phyloP scores from a whole-genome alignment of 2,888 invertebrate species.

The Platypus cylindrus region DNA sequence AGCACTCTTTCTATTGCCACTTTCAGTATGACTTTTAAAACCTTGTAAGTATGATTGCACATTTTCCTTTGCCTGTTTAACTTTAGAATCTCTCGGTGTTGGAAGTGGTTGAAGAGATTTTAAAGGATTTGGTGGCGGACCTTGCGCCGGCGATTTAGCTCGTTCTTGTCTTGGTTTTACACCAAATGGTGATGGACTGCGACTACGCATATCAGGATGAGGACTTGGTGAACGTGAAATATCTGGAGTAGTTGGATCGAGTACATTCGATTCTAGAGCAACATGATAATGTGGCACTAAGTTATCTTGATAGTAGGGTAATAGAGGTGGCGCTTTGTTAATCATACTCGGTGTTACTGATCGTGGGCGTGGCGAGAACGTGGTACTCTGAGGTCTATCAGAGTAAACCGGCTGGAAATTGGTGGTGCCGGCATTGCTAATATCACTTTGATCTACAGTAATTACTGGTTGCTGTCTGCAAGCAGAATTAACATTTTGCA shows the following conservation, averaged over 20 bases:
- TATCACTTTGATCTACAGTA: conserved; percentile 25
- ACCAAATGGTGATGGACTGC: conserved; percentile 29
- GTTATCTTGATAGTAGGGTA: conserved; percentile 70
- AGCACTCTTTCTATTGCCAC: too few species aligned
- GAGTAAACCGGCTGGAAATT: conserved; percentile 50
- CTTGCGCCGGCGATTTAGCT: conserved; percentile 56
- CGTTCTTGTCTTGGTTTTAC: conserved; percentile 27
- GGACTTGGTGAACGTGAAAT: conserved; percentile 53
- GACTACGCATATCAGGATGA: conserved; percentile 33
- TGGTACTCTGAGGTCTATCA: conserved; percentile 34
- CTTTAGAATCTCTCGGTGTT: conserved; percentile 20
- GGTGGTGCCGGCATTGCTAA: conserved; percentile 31
- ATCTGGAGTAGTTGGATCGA: conserved; percentile 47
- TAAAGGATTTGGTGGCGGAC: conserved; percentile 55
- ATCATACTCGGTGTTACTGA: conserved; percentile 58
- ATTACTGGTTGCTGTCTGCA: conserved; percentile 20
- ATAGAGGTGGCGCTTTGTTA: conserved; percentile 60
- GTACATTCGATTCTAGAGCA: conserved; percentile 45
- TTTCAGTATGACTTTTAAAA: conserved; percentile 24
- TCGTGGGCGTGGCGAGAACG: conserved; percentile 42
- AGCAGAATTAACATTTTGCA: neutral
- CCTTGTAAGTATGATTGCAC: conserved; percentile 27
- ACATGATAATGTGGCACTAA: conserved; percentile 54
- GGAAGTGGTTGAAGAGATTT: conserved; percentile 31
- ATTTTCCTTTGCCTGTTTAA: conserved; percentile 27